Evolutionary conservation across 2,113 vertebrate genomes (phyloP).

Genomic region (Halichoerus grypus): DNA sequence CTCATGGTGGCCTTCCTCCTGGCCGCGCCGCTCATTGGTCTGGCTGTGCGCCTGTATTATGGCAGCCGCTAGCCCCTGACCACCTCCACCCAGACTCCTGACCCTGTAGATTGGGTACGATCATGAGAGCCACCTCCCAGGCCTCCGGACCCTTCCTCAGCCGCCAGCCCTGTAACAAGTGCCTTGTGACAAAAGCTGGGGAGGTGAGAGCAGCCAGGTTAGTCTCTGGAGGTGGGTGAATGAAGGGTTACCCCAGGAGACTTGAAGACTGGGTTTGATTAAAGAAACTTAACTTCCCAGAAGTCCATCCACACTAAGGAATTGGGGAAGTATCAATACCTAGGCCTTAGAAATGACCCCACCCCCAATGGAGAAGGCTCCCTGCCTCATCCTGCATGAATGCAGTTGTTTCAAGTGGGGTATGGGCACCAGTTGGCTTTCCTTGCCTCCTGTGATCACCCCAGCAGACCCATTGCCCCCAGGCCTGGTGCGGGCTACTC

Average conservation of each 20-base stretch:
- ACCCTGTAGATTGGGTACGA: not conserved
- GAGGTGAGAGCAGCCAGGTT: not conserved
- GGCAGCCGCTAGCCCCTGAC: slow-evolving; percentile 78
- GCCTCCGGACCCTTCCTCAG: not conserved
- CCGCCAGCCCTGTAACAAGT: slow-evolving; percentile 73
- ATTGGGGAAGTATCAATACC: not conserved
- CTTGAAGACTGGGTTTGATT: not conserved
- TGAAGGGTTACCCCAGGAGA: not conserved
- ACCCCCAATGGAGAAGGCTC: not conserved
- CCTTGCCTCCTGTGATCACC: not conserved
- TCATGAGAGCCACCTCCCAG: not conserved
- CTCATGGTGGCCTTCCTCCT: slow-evolving; percentile 92
- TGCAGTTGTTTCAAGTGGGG: not conserved
- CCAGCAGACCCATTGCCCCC: not conserved
- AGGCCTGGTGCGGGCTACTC: not conserved
- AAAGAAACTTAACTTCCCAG: not conserved
- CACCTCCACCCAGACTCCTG: not conserved
- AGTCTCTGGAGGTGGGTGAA: slow-evolving; percentile 13
- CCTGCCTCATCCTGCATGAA: not conserved
- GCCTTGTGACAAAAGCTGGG: slow-evolving; percentile 75
- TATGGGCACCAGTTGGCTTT: not conserved
- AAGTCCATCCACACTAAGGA: not conserved
- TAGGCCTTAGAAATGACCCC: not conserved
- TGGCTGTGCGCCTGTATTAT: slow-evolving; percentile 95
- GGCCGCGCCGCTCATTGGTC: slow-evolving; percentile 88